A percentile compares a stretch with the other conserved stretches of the same genome.
phyloP scores from a whole-genome alignment of 2,888 invertebrate species.

The Lutraria lutraria region DNA sequence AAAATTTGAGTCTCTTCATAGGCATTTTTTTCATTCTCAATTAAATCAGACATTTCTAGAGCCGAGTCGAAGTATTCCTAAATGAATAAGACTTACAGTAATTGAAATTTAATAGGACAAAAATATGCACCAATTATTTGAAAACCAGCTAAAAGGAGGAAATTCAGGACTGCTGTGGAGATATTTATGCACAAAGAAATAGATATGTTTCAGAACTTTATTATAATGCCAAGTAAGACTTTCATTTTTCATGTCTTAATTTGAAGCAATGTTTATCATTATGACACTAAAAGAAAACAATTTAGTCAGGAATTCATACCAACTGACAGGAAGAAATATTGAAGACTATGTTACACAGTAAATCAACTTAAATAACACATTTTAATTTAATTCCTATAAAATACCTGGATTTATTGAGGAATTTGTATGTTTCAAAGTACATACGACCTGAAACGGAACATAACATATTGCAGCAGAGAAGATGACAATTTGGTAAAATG shows the following conservation, averaged over 20 bases:
- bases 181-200: slow-evolving; percentile 14
- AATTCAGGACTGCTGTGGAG: neutral
- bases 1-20: slow-evolving; percentile 18
- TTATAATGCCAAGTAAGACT: neutral
- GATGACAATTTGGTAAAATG: neutral
- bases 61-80: slow-evolving; percentile 12
- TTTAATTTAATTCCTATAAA: too few species aligned
- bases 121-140: slow-evolving; percentile 20
- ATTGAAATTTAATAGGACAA: slow-evolving; percentile 28
- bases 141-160: neutral
- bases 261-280: too few species aligned
- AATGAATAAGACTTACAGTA: slow-evolving; percentile 27
- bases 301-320: too few species aligned
- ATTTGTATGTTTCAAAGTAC: too few species aligned
- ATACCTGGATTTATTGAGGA: too few species aligned
- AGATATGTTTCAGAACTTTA: neutral
- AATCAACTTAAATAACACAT: too few species aligned
- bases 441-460: too few species aligned
- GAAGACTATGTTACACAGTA: too few species aligned
- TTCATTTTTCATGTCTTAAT: too few species aligned
- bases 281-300: too few species aligned
- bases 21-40: slow-evolving; percentile 13
- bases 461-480: neutral
- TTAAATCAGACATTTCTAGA: slow-evolving; percentile 20
- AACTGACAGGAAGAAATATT: too few species aligned